These are phyloP conservation scores for Sebastes iracundus DNA, from an alignment of 2,797 vertebrate genomes.

Conservation along the genomic window DNA sequence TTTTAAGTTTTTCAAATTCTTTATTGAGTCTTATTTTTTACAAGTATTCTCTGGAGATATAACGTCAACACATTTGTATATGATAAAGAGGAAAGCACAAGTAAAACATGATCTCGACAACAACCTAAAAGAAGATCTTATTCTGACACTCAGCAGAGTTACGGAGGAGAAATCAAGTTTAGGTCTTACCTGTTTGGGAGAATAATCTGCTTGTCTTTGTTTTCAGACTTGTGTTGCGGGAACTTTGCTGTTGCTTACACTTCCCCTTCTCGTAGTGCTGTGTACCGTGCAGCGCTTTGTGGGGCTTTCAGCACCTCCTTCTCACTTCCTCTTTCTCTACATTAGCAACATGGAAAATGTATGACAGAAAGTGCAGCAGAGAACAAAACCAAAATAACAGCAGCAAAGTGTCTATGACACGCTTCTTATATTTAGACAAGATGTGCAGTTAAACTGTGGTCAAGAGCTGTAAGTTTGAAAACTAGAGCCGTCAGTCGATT, in stretches of 20 bases:
- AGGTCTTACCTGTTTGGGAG: slow-evolving; percentile 41
- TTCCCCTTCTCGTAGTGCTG: slow-evolving; percentile 35
- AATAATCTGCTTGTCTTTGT: not conserved
- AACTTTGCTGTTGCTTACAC: slow-evolving; percentile 26
- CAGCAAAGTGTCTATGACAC: not conserved
- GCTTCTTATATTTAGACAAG: not conserved
- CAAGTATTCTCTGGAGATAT: not conserved
- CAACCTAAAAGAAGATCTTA: not conserved
- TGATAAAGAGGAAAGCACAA: not conserved
- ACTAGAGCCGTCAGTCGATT: no score
- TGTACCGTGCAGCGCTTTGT: not conserved
- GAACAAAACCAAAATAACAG: slow-evolving; percentile 14
- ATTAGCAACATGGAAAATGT: slow-evolving; percentile 34
- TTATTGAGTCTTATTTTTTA: not conserved
- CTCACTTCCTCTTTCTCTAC: slow-evolving; percentile 67
- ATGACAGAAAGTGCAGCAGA: slow-evolving; percentile 8
- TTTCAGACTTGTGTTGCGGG: not conserved
- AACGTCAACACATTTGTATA: not conserved
- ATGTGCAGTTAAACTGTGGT: no score
- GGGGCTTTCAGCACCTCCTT: slow-evolving; percentile 29
- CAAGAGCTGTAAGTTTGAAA: not conserved
- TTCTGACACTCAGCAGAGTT: not conserved
- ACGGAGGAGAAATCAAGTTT: not conserved
- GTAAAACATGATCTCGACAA: not conserved
- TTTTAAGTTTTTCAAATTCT: not conserved